These are phyloP conservation scores for Dolichoris vasculosae DNA, from an alignment of 1,140 invertebrate species.

Conservation along the genomic window DNA sequence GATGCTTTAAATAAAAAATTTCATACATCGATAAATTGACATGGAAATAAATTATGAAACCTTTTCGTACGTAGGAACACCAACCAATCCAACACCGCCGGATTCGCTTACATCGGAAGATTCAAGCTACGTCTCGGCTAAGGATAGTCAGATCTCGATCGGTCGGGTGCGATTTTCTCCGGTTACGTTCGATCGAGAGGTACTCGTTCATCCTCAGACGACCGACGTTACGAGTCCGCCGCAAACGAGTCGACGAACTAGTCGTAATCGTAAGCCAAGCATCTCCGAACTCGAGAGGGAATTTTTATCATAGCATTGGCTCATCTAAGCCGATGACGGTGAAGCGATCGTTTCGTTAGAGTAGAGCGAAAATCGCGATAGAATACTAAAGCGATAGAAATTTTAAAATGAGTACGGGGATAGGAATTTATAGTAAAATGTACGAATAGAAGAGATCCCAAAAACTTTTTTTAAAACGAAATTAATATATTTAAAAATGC, in stretches of 20 bases:
- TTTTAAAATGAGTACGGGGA: background rate
- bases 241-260: slow-evolving; percentile 69
- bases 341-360: background rate
- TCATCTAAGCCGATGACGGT: slow-evolving; percentile 63
- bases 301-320: slow-evolving; percentile 77
- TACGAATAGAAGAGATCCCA: background rate
- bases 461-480: background rate
- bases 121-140: slow-evolving; percentile 88
- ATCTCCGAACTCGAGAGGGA: slow-evolving; percentile 77
- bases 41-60: background rate
- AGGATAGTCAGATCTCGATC: slow-evolving; percentile 79
- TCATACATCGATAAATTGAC: background rate
- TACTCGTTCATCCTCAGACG: slow-evolving; percentile 53
- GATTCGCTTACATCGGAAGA: slow-evolving; percentile 89
- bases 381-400: background rate
- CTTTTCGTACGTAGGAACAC: slow-evolving; percentile 74
- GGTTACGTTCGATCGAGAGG: slow-evolving; percentile 76
- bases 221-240: slow-evolving; percentile 79
- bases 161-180: slow-evolving; percentile 88
- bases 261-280: slow-evolving; percentile 73
- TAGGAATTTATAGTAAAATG: no score
- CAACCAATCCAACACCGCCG: slow-evolving; percentile 89
- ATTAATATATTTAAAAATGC: background rate
- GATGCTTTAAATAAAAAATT: no score
- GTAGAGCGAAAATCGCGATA: background rate